Evolutionary conservation across 1,140 invertebrate species (phyloP).

Genomic region (Nymphalis io): DNA sequence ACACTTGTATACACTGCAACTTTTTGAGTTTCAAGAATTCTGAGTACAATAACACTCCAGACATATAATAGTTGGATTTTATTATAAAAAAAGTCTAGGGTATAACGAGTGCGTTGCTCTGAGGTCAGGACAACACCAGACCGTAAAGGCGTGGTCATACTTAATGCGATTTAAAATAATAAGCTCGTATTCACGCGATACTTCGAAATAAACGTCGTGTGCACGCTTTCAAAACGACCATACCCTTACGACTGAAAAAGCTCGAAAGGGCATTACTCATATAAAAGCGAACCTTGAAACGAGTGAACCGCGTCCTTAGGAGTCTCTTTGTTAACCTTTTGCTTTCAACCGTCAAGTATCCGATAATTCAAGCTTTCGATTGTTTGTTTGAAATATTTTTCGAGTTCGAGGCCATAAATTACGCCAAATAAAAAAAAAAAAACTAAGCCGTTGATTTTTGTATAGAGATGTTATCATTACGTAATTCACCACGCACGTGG

Average conservation of each 20-base stretch:
- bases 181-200: background rate
- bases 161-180: background rate
- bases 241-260: background rate
- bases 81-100: slow-evolving; percentile 14
- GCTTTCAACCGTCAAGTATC: background rate
- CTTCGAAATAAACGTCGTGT: background rate
- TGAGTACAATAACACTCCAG: slow-evolving; percentile 10
- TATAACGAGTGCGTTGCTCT: slow-evolving; percentile 25
- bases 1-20: background rate
- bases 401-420: background rate
- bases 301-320: slow-evolving; percentile 11
- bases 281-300: slow-evolving; percentile 19
- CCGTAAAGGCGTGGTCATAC: slow-evolving; percentile 11
- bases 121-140: slow-evolving; percentile 4
- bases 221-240: background rate
- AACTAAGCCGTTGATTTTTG: no score
- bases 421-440: background rate
- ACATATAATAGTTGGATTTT: background rate
- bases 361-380: slow-evolving; percentile 1
- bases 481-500: no score
- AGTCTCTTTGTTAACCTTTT: slow-evolving; percentile 11
- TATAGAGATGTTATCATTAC: no score
- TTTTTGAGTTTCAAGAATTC: background rate
- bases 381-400: background rate
- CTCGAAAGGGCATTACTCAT: background rate